Evolutionary conservation across 2,797 vertebrate species (phyloP), one percentile per base, ranked within the genome.

Genomic region (Bovichtus diacanthus): DNA sequence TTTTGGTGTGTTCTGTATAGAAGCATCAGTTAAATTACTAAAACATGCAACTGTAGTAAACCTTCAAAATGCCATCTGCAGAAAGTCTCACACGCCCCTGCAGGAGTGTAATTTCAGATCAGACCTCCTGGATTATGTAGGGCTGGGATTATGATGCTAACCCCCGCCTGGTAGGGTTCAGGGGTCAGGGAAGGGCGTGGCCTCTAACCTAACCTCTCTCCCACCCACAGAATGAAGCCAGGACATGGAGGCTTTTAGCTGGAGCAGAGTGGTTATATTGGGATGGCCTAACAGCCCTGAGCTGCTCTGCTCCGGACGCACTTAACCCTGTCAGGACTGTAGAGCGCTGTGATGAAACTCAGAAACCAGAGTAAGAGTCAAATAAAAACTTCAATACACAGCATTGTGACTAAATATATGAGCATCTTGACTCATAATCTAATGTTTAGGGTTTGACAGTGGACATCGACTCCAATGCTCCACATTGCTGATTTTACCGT

Each of bases 161-260:
- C 66, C 53, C 25, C 6, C 8, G 23, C 71, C 61, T 81, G 70
- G 43, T 25, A 13, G 56, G 39, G 29, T 53, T 64, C 51, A 47
- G 34, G 60, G 70, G 72, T 81, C 34, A 31, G 49, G 47, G 19
- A 29, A 69, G 71, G 80, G 67, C 5, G 12, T 5, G 29, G 25
- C 75, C 70, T 73, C 43, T 9, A 41, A 44, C 29, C 65, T 49
- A 29, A 82, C 83, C 80, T 67, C 59, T 59, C 61, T 77, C 71
- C 62, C 65, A 67, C 34, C 62, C 65, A 39, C 60, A 62, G 64
- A 44, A 62, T 46, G 66, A 43, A 53, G 59, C 29, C 2, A 0
- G 25, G 31, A 54, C 31, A 0, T 1, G 15, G 44, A 78, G 23
- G 39, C 31, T 41, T 81, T 68, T 34, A 80, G 81, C 36, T 54